Conservation (phyloP, 2,113 vertebrate species). For the Kryptolebias marmoratus region DNA sequence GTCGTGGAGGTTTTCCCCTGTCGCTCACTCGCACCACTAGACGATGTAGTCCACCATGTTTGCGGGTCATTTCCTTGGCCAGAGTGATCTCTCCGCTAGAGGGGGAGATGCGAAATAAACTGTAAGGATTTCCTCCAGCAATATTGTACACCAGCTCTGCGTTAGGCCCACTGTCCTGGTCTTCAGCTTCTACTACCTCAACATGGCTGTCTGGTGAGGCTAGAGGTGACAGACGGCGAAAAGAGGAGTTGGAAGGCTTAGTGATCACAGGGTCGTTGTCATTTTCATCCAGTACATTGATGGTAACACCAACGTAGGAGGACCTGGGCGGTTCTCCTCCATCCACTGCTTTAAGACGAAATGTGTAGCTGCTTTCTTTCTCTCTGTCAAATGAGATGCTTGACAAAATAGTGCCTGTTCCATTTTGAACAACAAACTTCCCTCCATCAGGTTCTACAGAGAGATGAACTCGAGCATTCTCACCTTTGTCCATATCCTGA, state of each 20-base stretch:
- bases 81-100: conserved; percentile 93
- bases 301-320: conserved; percentile 94
- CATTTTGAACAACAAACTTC: conserved; percentile 97
- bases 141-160: conserved; percentile 93
- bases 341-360: conserved; percentile 94
- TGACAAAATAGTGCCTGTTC: conserved; percentile 96
- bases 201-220: conserved; percentile 92
- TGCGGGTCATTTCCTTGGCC: conserved; percentile 92
- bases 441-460: conserved; percentile 95
- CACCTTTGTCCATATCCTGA: conserved; percentile 93
- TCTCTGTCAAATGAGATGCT: conserved; percentile 97
- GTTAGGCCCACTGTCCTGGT: conserved; percentile 93
- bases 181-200: conserved; percentile 93
- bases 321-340: conserved; percentile 93
- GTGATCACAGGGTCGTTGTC: conserved; percentile 97
- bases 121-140: conserved; percentile 93
- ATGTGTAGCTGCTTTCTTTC: conserved; percentile 97
- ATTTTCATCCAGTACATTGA: conserved; percentile 97
- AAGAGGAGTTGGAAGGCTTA: conserved; percentile 94
- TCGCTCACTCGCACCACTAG: conserved; percentile 95
- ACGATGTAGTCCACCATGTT: conserved; percentile 94
- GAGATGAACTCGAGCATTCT: conserved; percentile 92
- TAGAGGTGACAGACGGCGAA: conserved; percentile 88
- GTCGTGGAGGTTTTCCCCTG: conserved; percentile 90
- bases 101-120: conserved; percentile 93